Evolutionary conservation across 2,113 vertebrate genomes (phyloP), one percentile per base, ranked within the genome.

Genomic region (Aphyosemion australe): DNA sequence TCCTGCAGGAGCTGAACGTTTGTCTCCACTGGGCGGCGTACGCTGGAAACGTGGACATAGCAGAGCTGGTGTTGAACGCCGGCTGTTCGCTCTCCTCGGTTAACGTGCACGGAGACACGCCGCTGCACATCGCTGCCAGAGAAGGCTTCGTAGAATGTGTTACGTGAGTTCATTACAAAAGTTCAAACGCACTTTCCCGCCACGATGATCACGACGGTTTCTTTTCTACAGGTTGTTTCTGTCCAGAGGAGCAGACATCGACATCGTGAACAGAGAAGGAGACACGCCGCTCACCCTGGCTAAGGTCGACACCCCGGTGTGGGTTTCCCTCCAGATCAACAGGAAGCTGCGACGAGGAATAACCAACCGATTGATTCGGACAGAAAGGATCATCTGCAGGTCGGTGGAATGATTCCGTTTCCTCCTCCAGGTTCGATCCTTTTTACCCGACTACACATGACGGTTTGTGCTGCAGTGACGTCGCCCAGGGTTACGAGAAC

Each of bases 21-120:
- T 96, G 94, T 69, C 79, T 95, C 49, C 96, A 97, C 89, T 97
- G 96, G 96, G 96, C 96, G 0, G 95, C 95, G 12, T 97, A 96
- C 50, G 95, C 96, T 0, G 96, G 96, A 42, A 95, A 93, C 0
- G 94, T 94, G 0, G 95, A 95, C 52, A 96, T 96, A 0, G 95
- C 95, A 0, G 95, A 96, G 83, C 89, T 96, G 53, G 91, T 97
- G n/a, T 88, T 97, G 48, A 97, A 96, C 0, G 90, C 96, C 0
- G 94, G 94, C 56, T 97, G 95, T 0, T 94, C 95, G n/a, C 91
- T 97, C 1, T 74, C 93, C 0, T 94, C 94, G 0, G 93, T 95
- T 1, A 97, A 97, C 85, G 79, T 95, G 74, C 95, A 96, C 0
- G 96, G 96, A 32, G 95, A 97, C 92, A 96, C 95, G 0, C 96